A percentile compares a stretch with the other conserved stretches of the same genome.
phyloP scores from a whole-genome alignment of 1,140 invertebrate genomes.

The Drosophila novamexicana region DNA sequence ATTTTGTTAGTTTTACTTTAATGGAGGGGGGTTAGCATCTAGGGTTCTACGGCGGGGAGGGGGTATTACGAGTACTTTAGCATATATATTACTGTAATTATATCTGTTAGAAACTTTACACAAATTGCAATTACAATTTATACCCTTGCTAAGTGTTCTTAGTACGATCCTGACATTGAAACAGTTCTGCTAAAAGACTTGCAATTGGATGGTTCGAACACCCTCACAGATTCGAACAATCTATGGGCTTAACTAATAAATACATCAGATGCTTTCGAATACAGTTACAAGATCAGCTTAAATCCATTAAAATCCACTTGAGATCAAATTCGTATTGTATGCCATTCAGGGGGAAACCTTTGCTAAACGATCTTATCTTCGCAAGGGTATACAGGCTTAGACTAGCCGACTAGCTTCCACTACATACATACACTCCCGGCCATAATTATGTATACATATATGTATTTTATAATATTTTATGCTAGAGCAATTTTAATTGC shows the following conservation, averaged over 20 bases:
- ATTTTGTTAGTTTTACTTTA: slow-evolving; percentile 2
- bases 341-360: slow-evolving; percentile 6
- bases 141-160: neutral
- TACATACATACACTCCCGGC: slow-evolving; percentile 18
- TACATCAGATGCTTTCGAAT: neutral
- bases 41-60: neutral
- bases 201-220: no score
- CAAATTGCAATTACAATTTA: neutral
- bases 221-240: neutral
- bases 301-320: slow-evolving; percentile 4
- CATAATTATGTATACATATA: slow-evolving; percentile 23
- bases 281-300: neutral
- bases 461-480: slow-evolving; percentile 17
- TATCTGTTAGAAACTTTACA: neutral
- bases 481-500: slow-evolving; percentile 15
- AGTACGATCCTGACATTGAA: no score
- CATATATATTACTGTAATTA: slow-evolving; percentile 1
- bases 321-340: slow-evolving; percentile 19
- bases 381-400: slow-evolving; percentile 26
- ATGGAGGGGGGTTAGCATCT: neutral
- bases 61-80: neutral
- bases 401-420: slow-evolving; percentile 15
- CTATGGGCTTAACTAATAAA: neutral
- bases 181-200: no score
- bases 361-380: neutral